Conservation (phyloP, 2,113 vertebrate genomes). For the Clarias magur region DNA sequence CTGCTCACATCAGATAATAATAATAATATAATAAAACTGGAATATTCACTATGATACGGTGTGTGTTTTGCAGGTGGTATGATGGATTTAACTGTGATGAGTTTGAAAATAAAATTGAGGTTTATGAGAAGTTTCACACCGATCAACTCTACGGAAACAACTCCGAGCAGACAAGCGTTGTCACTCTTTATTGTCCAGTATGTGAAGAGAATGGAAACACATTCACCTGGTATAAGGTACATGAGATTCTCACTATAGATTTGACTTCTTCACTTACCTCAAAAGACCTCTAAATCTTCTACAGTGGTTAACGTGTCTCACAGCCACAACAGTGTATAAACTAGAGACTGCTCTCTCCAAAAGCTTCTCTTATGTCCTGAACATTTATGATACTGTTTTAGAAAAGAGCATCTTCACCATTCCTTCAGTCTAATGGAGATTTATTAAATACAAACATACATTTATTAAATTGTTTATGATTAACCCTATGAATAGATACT, state of each 20-base stretch:
- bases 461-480: neutral
- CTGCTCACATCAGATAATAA: neutral
- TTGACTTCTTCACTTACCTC: neutral
- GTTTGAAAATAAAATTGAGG: conserved; percentile 3
- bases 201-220: neutral
- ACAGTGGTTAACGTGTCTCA: neutral
- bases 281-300: neutral
- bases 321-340: neutral
- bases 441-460: too few species aligned
- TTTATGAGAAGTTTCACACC: conserved; percentile 28
- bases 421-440: neutral
- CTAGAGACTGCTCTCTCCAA: neutral
- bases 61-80: conserved; percentile 19
- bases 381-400: neutral
- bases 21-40: neutral
- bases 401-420: neutral
- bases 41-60: neutral
- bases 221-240: conserved; percentile 43
- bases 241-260: neutral
- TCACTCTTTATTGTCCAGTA: neutral
- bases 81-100: neutral
- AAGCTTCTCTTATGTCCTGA: neutral
- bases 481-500: neutral
- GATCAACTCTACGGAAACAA: accelerated
- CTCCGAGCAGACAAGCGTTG: accelerated